Conservation (phyloP, 2,113 vertebrate species). For the Tricholaema leucomelas region DNA sequence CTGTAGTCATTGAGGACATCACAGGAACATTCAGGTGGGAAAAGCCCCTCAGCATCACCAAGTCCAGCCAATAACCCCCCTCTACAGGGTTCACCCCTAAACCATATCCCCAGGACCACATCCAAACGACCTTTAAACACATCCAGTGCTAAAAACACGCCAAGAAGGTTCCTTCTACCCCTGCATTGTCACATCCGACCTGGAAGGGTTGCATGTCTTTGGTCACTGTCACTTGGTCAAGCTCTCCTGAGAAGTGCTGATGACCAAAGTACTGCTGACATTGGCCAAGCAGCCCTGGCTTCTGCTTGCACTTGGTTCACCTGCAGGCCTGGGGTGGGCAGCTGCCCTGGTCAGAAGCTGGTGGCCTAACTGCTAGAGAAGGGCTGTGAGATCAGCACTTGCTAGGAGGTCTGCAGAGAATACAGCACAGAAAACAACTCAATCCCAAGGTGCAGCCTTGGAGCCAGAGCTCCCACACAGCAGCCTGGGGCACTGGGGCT, state of each 20-base stretch:
- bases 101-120: too few relatives aligned
- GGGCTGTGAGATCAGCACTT: rapidly evolving
- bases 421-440: too few relatives aligned
- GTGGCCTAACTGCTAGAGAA: background rate
- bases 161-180: background rate
- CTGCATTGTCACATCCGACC: background rate
- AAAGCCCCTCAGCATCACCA: too few relatives aligned
- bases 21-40: too few relatives aligned
- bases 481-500: background rate
- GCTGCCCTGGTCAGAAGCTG: background rate
- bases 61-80: too few relatives aligned
- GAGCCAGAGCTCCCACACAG: background rate
- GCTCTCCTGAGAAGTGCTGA: background rate
- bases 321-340: background rate
- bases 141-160: too few relatives aligned
- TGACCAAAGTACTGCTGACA: background rate
- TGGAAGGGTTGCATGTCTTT: background rate
- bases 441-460: background rate
- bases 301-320: background rate
- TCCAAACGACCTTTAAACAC: too few relatives aligned
- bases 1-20: background rate
- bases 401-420: background rate
- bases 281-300: background rate
- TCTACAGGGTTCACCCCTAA: too few relatives aligned
- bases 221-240: too few relatives aligned